Conservation (phyloP, 2,888 invertebrate genomes). For the Liposcelis brunnea region DNA sequence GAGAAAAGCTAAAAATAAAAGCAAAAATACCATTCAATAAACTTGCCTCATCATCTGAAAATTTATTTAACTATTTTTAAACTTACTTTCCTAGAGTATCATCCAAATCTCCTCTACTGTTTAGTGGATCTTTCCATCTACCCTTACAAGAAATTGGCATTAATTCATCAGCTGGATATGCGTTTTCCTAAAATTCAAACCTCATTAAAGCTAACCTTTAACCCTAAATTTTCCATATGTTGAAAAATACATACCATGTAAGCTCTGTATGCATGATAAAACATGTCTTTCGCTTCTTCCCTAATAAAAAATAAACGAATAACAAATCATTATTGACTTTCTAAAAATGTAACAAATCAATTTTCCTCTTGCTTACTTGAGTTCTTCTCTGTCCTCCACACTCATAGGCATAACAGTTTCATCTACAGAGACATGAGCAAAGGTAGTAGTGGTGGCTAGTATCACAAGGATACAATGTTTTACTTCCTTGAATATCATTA, state of each 20-base stretch:
- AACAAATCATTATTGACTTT: no score
- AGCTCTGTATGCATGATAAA: conserved; percentile 87
- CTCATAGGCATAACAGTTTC: neutral
- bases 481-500: neutral
- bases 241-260: conserved; percentile 53
- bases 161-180: conserved; percentile 94
- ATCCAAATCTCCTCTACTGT: conserved; percentile 89
- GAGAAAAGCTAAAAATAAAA: conserved; percentile 64
- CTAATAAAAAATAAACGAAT: conserved; percentile 39
- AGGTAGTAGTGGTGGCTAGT: neutral
- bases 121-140: conserved; percentile 73
- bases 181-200: conserved; percentile 45
- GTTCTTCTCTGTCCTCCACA: conserved; percentile 37
- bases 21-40: conserved; percentile 11
- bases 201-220: no score
- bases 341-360: no score
- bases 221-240: neutral
- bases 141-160: conserved; percentile 95
- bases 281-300: conserved; percentile 86
- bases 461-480: neutral
- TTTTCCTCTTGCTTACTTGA: conserved; percentile 37
- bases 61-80: conserved; percentile 4
- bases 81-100: conserved; percentile 93
- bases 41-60: conserved; percentile 5
- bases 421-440: conserved; percentile 6